phyloP scores from a whole-genome alignment of 2,113 vertebrate genomes.

The Pandion haliaetus region DNA sequence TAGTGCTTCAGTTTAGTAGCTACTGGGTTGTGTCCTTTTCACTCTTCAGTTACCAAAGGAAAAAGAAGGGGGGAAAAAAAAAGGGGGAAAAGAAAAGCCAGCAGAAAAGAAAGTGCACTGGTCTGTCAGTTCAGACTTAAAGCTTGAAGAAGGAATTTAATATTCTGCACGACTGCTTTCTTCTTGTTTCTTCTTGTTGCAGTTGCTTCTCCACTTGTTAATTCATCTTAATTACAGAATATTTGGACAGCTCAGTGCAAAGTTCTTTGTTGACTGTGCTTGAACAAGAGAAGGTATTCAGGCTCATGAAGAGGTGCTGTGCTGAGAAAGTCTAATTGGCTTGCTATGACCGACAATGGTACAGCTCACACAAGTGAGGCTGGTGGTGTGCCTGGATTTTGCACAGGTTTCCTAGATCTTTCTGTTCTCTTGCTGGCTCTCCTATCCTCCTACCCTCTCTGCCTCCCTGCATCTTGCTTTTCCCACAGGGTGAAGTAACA shows the following conservation, averaged over 20 bases:
- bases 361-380: not conserved
- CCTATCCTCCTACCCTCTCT: not conserved
- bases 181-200: constrained; percentile 19
- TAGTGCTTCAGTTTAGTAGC: not conserved
- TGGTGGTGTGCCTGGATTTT: not conserved
- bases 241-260: constrained; percentile 55
- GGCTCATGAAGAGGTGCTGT: not conserved
- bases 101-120: not conserved
- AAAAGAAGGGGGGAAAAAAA: not conserved
- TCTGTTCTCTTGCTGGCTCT: not conserved
- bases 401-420: not conserved
- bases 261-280: constrained; percentile 52
- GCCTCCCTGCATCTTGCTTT: not conserved
- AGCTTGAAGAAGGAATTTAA: constrained; percentile 5
- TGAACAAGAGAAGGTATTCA: constrained; percentile 12
- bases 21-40: not conserved
- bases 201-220: constrained; percentile 29
- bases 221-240: constrained; percentile 67
- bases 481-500: not conserved
- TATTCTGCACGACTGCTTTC: constrained; percentile 19
- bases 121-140: not conserved
- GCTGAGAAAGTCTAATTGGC: constrained; percentile 35
- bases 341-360: not conserved
- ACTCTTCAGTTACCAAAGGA: not conserved
- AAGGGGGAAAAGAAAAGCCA: not conserved